Base-by-base conservation (phyloP, 2,797 vertebrate genomes). In the Podargus strigoides region DNA sequence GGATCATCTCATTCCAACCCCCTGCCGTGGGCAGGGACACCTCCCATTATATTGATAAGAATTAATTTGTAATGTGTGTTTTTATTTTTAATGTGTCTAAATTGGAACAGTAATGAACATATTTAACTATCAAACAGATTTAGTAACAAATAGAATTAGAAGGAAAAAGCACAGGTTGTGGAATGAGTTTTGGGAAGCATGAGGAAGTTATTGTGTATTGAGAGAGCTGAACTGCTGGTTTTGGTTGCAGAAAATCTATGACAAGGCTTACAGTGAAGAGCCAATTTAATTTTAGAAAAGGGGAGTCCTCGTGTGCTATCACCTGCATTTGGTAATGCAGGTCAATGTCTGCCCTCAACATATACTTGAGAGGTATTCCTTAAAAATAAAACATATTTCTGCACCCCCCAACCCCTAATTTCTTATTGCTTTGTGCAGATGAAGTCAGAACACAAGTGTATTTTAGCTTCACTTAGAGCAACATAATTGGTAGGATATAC, bases 381-480 rank as follows among this genome's bases (percentile, higher is more conserved):
- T 92, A 70, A 47, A 90, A 96, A 74, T 44, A 18, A 78, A 75
- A 36, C 44, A 5, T 12, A 30, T 69, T 78, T 80, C 46, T 92
- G 15, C 39, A 44, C 28, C 28, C n/a, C 52, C 34, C 52, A 44
- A 13, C 36, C n/a, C 30, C 6, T 66, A 20, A 66, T 93, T 80
- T 74, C 52, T 82, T 64, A 36, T 21, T 69, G 37, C 93, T 91
- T 77, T 63, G 39, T 85, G 68, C 64, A 94, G 64, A 69, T 88
- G 76, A 88, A 87, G 55, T 58, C 58, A 39, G 72, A 75, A 41
- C 28, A 59, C 55, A 89, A 79, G 70, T 42, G 28, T 34, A 26
- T 79, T 94, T 93, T 73, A 69, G 76, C 85, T 91, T 86, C 46
- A 26, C 78, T 94, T 58, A 42, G 36, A 93, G 81, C 66, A 85